Percentiles rank a stretch among this genome's conserved stretches.
Evolutionary conservation across 2,113 vertebrate species (phyloP).

Genomic region (Nestor notabilis): DNA sequence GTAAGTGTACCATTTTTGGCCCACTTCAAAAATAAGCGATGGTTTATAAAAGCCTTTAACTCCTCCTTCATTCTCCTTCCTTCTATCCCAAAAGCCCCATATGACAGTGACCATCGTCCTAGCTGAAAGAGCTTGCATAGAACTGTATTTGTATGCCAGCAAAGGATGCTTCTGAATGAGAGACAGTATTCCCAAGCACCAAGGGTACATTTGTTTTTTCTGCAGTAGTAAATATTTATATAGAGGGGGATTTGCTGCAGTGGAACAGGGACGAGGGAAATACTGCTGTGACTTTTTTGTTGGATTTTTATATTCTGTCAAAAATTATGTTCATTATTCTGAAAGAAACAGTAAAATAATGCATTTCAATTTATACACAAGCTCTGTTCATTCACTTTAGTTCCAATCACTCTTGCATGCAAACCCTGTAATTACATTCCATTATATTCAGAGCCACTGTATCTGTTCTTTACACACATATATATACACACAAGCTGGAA

Average conservation of each 20-base stretch:
- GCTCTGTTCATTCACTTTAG: not conserved
- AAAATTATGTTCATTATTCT: not conserved
- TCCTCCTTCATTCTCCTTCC: not conserved
- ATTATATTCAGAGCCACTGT: not conserved
- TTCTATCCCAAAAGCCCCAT: not conserved
- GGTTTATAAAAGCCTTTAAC: not conserved
- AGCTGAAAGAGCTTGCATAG: not conserved
- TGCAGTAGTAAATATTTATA: not conserved
- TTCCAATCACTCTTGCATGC: not conserved
- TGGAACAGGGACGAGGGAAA: not conserved
- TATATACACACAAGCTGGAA: not conserved
- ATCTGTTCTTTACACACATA: not conserved
- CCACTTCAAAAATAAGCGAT: not conserved
- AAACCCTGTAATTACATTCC: not conserved
- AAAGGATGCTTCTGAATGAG: constrained; percentile 6
- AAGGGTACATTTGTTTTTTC: not conserved
- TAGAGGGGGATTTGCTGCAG: not conserved
- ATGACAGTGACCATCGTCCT: not conserved
- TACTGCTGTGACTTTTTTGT: not conserved
- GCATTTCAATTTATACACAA: not conserved
- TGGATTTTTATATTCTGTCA: not conserved
- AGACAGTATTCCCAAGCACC: not conserved
- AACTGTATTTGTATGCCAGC: constrained; percentile 7
- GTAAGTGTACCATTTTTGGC: not conserved
- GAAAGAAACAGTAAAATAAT: not conserved